Conservation (phyloP, 2,797 vertebrate genomes). For the Chrysocyon brachyurus region DNA sequence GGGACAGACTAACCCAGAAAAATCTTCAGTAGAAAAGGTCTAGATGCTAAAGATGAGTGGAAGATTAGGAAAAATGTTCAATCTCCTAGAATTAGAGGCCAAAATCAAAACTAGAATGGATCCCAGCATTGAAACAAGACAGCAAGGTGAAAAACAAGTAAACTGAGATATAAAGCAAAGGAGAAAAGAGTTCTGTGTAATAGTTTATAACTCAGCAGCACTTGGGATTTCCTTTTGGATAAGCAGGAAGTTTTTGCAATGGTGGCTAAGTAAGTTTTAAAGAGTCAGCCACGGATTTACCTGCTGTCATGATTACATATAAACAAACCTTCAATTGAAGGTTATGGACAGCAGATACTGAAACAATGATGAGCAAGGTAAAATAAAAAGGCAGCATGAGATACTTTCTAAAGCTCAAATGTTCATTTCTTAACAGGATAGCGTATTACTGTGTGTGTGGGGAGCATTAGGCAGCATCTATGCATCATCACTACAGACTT, state of each 20-base stretch:
- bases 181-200: neutral
- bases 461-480: neutral
- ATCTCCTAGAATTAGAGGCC: neutral
- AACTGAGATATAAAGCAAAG: neutral
- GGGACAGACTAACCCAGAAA: neutral
- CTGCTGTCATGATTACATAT: neutral
- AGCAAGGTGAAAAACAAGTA: neutral
- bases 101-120: neutral
- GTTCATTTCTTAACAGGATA: neutral
- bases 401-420: constrained; percentile 22
- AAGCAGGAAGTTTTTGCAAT: neutral
- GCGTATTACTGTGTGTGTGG: neutral
- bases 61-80: neutral
- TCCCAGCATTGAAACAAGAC: neutral
- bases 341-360: neutral
- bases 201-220: neutral
- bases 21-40: neutral
- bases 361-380: neutral
- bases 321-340: neutral
- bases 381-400: neutral
- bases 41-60: neutral
- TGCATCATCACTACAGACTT: neutral
- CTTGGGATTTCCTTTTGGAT: neutral
- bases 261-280: neutral
- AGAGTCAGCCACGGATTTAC: neutral